These are phyloP conservation scores for Enteromius viviparus DNA, from an alignment of 2,797 vertebrate species.

Conservation along the genomic window DNA sequence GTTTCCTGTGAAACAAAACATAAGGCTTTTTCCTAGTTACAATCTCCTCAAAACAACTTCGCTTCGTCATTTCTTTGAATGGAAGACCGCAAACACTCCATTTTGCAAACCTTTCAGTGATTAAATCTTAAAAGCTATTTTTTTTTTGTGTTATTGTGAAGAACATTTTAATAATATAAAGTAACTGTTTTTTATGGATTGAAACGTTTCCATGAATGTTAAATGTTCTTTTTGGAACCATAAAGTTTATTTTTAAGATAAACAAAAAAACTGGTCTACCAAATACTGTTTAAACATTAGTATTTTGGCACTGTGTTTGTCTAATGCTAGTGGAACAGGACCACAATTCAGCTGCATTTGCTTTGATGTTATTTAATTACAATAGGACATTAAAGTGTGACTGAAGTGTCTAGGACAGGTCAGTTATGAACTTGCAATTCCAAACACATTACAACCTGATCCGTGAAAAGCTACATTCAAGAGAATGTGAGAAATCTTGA, in stretches of 20 bases:
- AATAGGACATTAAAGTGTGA: not conserved
- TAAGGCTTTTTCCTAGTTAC: not conserved
- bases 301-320: not conserved
- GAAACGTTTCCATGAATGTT: not conserved
- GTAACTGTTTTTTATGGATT: not conserved
- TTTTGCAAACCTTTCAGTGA: not conserved
- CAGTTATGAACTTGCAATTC: not conserved
- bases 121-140: not conserved
- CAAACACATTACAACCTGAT: not conserved
- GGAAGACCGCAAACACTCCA: not conserved
- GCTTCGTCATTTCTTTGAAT: not conserved
- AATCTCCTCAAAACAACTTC: not conserved
- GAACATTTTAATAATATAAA: not conserved
- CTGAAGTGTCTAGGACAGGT: not conserved
- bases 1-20: not conserved
- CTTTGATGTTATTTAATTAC: not conserved
- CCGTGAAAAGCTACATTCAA: not conserved
- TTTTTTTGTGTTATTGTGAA: not conserved
- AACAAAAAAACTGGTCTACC: not conserved
- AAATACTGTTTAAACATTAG: not conserved
- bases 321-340: too few relatives aligned
- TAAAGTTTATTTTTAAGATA: not conserved
- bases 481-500: not conserved
- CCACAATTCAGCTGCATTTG: not conserved
- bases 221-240: not conserved